Conservation (phyloP, 2,113 vertebrate species). For the Sinocyclocheilus anshuiensis region DNA sequence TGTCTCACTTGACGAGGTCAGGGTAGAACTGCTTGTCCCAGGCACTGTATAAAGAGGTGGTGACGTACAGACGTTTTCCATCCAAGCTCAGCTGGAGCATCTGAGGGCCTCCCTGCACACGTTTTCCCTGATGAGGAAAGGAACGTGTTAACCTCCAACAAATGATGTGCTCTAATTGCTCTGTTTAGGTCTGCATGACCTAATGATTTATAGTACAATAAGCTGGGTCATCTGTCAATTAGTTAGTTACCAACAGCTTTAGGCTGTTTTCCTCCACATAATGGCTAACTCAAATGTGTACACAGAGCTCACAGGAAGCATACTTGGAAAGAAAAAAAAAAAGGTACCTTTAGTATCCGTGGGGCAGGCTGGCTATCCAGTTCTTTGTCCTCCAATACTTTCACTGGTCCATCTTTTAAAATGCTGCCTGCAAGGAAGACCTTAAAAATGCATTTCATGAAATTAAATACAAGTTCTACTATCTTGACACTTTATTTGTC, state of each 20-base stretch:
- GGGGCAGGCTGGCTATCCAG: conserved; percentile 79
- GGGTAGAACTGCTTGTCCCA: conserved; percentile 99
- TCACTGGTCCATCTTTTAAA: conserved; percentile 78
- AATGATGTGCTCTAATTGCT: conserved; percentile 10
- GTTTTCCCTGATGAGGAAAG: conserved; percentile 78
- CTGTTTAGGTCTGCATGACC: conserved; percentile 19
- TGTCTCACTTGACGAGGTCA: conserved; percentile 82
- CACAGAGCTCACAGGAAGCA: neutral
- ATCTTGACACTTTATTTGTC: neutral
- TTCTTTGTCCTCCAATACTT: conserved; percentile 84
- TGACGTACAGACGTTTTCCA: conserved; percentile 85
- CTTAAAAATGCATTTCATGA: conserved; percentile 66
- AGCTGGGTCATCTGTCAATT: conserved; percentile 10
- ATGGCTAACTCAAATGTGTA: neutral
- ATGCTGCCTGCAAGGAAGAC: conserved; percentile 90
- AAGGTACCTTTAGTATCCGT: conserved; percentile 81
- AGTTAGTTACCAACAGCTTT: neutral
- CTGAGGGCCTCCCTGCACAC: conserved; percentile 83
- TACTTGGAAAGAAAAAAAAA: neutral
- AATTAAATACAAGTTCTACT: neutral
- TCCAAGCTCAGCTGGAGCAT: conserved; percentile 96
- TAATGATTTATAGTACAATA: conserved; percentile 11
- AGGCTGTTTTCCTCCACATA: neutral
- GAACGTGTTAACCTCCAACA: neutral
- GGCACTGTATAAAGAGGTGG: conserved; percentile 86